Conservation (phyloP, 2,113 vertebrate species). For the Cyrtonyx montezumae region DNA sequence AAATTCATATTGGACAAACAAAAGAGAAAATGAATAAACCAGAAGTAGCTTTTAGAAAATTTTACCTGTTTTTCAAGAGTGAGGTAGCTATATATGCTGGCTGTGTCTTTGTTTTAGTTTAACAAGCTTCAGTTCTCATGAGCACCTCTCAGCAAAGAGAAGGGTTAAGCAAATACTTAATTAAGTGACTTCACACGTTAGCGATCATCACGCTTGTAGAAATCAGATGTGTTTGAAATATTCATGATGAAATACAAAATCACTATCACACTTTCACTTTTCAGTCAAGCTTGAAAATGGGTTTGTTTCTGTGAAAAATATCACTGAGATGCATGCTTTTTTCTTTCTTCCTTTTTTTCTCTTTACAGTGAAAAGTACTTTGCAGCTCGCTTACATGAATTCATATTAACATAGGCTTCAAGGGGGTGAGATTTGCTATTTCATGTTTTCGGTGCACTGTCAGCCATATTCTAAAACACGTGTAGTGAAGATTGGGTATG, state of each 20-base stretch:
- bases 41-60: neutral
- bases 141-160: neutral
- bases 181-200: neutral
- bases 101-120: neutral
- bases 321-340: neutral
- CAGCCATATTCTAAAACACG: constrained; percentile 2
- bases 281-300: constrained; percentile 36
- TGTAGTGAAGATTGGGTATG: neutral
- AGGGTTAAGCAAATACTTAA: neutral
- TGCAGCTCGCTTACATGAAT: neutral
- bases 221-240: constrained; percentile 52
- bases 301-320: constrained; percentile 47
- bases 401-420: neutral
- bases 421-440: neutral
- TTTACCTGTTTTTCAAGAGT: neutral
- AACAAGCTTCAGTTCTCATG: neutral
- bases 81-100: neutral
- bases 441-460: neutral
- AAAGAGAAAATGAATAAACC: neutral
- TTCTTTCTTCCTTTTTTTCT: neutral
- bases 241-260: constrained; percentile 31
- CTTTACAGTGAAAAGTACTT: neutral
- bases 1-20: constrained; percentile 4
- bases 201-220: neutral
- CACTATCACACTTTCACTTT: constrained; percentile 22